Base-by-base conservation (phyloP, 1,140 invertebrate genomes). In the Cephus cinctus region DNA sequence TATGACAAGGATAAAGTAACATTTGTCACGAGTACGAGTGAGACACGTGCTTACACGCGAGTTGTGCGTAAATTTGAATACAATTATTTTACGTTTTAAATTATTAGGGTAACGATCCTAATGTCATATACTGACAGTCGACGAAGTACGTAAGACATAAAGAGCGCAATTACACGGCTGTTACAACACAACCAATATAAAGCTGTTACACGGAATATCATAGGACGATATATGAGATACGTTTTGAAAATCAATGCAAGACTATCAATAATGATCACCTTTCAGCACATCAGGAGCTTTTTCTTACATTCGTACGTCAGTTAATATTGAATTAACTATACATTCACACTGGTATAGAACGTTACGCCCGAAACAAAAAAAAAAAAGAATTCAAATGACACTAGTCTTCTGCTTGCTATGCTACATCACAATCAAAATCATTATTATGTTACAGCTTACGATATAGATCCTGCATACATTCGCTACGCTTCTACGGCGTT, bases 211-310 rank as follows among this genome's bases (percentile, higher is more conserved):
- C 18, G 27, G 35, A 18, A 15, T 25, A 44, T 39, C 35, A 43
- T 27, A 43, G 12, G 18, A 44, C 9, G 30, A 32, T 30, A 32
- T 23, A 6, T 15, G 11, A 5, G 12, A 18, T 20, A 25, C 23
- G 22, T 40, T 56, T 58, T 44, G 52, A 59, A 59, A 61, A 54
- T 59, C 47, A 61, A 67, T 69, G 64, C 64, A 69, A 67, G 64
- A 69, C 54, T 69, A 63, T 66, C 63, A 62, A 69, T 35, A n/a
- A 56, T 56, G 54, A 63, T 66, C 67, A 69, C 63, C 63, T 57
- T 44, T 27, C 52, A 62, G 59, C 54, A 50, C 50, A 52, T 58
- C 21, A 38, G 16, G 38, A 47, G 38, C 40, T 47, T 41, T n/a
- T 57, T 55, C 42, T 42, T 35, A 36, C n/a, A 36, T 47, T 38